A percentile compares a stretch with the other conserved stretches of the same genome.
Evolutionary conservation across 2,113 vertebrate genomes (phyloP).

Genomic region (Astur gentilis): DNA sequence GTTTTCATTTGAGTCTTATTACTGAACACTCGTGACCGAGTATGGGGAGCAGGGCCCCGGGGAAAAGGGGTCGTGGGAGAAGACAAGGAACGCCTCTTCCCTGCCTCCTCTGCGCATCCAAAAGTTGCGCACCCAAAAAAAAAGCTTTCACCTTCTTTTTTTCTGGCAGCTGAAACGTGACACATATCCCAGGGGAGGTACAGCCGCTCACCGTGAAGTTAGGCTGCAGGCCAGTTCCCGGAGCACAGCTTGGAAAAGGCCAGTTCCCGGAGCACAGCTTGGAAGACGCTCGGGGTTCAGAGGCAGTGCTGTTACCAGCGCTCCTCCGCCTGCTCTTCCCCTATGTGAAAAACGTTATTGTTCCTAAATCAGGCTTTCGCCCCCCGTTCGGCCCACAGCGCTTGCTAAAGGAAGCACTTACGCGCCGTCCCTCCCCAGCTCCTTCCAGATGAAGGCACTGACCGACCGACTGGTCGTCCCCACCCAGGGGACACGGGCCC

Average conservation of each 20-base stretch:
- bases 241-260: neutral
- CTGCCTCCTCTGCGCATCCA: neutral
- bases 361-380: neutral
- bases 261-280: neutral
- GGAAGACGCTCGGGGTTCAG: neutral
- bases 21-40: neutral
- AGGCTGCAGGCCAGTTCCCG: neutral
- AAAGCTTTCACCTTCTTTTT: neutral
- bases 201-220: neutral
- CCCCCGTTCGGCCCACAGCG: accelerated
- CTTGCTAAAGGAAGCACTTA: neutral
- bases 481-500: neutral
- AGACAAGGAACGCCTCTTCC: neutral
- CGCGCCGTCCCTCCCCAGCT: accelerated
- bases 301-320: neutral
- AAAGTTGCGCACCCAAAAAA: neutral
- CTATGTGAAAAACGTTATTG: neutral
- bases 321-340: neutral
- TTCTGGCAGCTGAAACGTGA: neutral
- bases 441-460: neutral
- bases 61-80: neutral
- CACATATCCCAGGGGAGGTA: neutral
- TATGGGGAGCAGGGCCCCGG: neutral
- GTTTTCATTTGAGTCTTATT: neutral
- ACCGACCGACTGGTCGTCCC: neutral